Evolutionary conservation across 2,888 invertebrate species (phyloP), one percentile per base, ranked within the genome.

Genomic region (Lamellibrachia columna): DNA sequence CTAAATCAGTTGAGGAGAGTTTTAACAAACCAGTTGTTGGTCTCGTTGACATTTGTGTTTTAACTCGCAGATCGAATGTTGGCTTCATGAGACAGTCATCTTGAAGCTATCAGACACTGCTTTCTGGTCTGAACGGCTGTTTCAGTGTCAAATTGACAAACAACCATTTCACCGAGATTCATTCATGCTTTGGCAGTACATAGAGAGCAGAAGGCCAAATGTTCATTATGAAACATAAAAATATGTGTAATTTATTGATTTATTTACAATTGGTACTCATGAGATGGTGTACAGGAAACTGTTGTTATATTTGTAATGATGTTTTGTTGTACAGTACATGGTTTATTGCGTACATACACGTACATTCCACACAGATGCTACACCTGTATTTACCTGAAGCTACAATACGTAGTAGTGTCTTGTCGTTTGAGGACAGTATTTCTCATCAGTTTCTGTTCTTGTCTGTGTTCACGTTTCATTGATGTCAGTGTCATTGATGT

Each of bases 231-330:
- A 60, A 60, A 60, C 60, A 60, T 60, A 1, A 60, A 60, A 60
- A 60, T 60, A 60, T 60, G 60, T 60, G 60, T 60, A 22, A 60
- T 60, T 60, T 60, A 60, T 60, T 60, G 60, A 60, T 60, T 60
- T 60, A 60, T 60, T 60, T 60, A 60, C 60, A 60, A 60, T 11
- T 60, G 11, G 60, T 60, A 60, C 60, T 60, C 60, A 60, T 60
- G 60, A 60, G 60, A 60, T 60, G 60, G 15, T 60, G 60, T 60
- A 60, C 60, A 60, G 60, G 60, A 60, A 60, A 60, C 60, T 60
- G 60, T 60, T 60, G 60, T 60, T 60, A 60, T 60, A 60, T 60
- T 60, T 60, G 60, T 60, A 60, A 60, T 60, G 60, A 60, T 60
- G 11, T 11, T 60, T 60, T 60, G 60, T 60, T 60, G 60, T 60